Percentiles rank a stretch among this genome's conserved stretches.
These are phyloP conservation scores for Pteria penguin DNA, from an alignment of 2,888 invertebrate species.

Conservation along the genomic window DNA sequence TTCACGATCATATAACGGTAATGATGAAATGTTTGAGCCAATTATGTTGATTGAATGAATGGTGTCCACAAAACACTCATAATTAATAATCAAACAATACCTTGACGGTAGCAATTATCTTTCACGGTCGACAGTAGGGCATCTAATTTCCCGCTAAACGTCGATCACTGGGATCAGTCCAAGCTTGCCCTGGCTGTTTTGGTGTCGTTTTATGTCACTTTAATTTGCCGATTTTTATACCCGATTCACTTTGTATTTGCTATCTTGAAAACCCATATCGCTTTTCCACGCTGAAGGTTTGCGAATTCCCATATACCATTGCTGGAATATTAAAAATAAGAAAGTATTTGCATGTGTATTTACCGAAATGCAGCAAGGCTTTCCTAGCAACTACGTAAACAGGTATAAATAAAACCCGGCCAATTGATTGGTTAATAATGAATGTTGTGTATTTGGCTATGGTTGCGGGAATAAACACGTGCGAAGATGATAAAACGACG, in stretches of 20 bases:
- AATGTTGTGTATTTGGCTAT: conserved; percentile 50
- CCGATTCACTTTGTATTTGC: too few species aligned
- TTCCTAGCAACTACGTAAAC: conserved; percentile 70
- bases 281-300: too few species aligned
- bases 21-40: background rate
- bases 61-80: background rate
- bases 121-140: background rate
- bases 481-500: background rate
- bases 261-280: too few species aligned
- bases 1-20: background rate
- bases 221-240: too few species aligned
- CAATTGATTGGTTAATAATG: conserved; percentile 37
- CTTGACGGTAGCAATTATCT: conserved; percentile 13
- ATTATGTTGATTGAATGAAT: background rate
- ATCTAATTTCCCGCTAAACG: conserved; percentile 1
- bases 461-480: conserved; percentile 47
- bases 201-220: too few species aligned
- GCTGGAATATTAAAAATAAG: too few species aligned
- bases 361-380: conserved; percentile 18
- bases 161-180: conserved; percentile 28
- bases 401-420: conserved; percentile 60
- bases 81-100: conserved; percentile 11
- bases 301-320: too few species aligned
- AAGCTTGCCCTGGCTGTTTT: conserved; percentile 29
- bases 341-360: conserved; percentile 22